Conservation (phyloP, 1,140 invertebrate species). For the Lutraria rhynchaena region DNA sequence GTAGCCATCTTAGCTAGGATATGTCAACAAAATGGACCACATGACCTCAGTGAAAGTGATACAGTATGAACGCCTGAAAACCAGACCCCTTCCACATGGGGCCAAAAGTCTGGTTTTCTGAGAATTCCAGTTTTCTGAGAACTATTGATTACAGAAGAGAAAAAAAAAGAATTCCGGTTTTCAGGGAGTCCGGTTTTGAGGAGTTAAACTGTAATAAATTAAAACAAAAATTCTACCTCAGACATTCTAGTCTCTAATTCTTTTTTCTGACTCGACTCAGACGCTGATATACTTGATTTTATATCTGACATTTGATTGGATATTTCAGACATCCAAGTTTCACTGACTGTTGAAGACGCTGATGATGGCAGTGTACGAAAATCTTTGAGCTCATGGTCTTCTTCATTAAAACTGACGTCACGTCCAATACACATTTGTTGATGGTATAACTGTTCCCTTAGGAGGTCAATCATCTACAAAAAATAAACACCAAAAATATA, state of each 20-base stretch:
- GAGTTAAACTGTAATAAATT: no score
- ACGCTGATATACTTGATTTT: neutral
- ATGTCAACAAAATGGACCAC: no score
- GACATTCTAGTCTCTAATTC: slow-evolving; percentile 28
- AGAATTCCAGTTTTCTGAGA: no score
- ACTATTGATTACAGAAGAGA: no score
- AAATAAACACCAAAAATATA: no score
- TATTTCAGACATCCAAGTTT: slow-evolving; percentile 32
- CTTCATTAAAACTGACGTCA: slow-evolving; percentile 41
- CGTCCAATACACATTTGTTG: slow-evolving; percentile 50
- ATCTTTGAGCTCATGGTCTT: slow-evolving; percentile 11
- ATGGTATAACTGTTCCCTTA: slow-evolving; percentile 50
- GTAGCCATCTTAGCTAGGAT: no score
- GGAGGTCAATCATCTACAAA: slow-evolving; percentile 50
- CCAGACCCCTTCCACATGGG: no score
- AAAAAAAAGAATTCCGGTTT: no score
- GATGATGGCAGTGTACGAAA: neutral
- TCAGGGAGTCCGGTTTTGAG: no score
- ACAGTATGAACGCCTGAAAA: no score
- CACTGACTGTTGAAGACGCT: slow-evolving; percentile 21
- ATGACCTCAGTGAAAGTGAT: no score
- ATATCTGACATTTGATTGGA: slow-evolving; percentile 46
- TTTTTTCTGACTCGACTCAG: slow-evolving; percentile 14
- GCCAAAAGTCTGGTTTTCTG: no score
- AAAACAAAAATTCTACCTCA: slow-evolving; percentile 34